phyloP scores from a whole-genome alignment of 2,888 invertebrate genomes.

The Mesorhabditis belari region DNA sequence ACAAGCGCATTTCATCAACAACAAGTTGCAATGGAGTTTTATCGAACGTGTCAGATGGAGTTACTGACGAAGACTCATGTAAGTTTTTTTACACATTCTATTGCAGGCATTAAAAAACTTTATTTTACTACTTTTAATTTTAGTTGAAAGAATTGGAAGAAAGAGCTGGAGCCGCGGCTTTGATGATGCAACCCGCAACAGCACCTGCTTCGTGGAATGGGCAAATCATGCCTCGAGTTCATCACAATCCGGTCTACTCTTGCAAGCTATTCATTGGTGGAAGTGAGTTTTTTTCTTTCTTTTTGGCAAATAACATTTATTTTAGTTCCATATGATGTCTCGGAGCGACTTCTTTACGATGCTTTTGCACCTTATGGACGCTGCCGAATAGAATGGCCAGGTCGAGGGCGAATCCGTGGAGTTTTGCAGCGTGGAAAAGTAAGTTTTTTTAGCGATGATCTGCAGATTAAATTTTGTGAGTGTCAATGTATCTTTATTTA shows the following conservation, averaged over 20 bases:
- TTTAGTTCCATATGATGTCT: background rate
- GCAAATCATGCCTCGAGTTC: constrained; percentile 35
- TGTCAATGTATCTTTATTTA: constrained; percentile 5
- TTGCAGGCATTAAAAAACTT: too few relatives aligned
- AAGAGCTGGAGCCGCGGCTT: background rate
- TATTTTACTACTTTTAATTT: too few relatives aligned
- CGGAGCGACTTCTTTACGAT: constrained; percentile 29
- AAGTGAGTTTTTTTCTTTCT: constrained; percentile 56
- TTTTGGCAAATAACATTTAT: background rate
- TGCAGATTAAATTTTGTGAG: background rate
- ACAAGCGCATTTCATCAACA: too few relatives aligned
- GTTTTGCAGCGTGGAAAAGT: background rate
- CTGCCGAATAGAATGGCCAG: constrained; percentile 91
- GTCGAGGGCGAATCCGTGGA: constrained; percentile 53
- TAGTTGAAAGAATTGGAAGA: background rate
- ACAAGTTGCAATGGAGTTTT: too few relatives aligned
- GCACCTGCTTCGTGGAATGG: constrained; percentile 21
- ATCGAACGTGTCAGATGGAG: too few relatives aligned
- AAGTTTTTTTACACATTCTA: too few relatives aligned
- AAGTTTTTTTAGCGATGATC: background rate
- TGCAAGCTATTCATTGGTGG: constrained; percentile 91
- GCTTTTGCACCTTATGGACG: constrained; percentile 66
- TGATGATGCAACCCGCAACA: background rate
- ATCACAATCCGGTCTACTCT: constrained; percentile 68
- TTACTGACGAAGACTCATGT: too few relatives aligned